phyloP scores from a whole-genome alignment of 2,113 vertebrate species.

The Toxostoma redivivum region DNA sequence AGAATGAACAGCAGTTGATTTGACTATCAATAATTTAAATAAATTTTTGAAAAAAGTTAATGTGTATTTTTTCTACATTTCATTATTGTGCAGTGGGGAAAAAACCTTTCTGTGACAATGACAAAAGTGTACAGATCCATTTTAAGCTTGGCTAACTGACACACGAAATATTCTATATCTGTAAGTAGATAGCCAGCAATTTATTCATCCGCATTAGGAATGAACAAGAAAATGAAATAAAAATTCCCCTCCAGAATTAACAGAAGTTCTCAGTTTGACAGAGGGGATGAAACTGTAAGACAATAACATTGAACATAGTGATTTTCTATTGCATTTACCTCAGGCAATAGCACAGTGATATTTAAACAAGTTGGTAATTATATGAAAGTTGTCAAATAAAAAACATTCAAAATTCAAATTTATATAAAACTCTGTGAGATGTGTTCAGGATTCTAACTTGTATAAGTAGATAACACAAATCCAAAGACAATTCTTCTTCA shows the following conservation, averaged over 20 bases:
- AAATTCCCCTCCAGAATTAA: slow-evolving; percentile 2
- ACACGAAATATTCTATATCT: background rate
- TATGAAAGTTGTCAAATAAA: slow-evolving; percentile 39
- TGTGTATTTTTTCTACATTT: background rate
- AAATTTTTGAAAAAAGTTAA: background rate
- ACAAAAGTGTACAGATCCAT: background rate
- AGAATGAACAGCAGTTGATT: background rate
- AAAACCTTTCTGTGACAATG: background rate
- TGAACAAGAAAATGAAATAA: slow-evolving; percentile 25
- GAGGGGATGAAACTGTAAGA: background rate
- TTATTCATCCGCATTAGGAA: slow-evolving; percentile 1
- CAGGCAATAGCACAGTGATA: slow-evolving; percentile 25
- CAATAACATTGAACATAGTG: background rate
- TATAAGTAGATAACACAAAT: background rate
- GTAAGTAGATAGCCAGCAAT: slow-evolving; percentile 1
- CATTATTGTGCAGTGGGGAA: background rate
- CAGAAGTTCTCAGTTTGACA: background rate
- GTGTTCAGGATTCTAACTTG: background rate
- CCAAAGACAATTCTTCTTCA: background rate
- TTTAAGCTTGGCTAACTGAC: background rate
- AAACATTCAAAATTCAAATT: slow-evolving; percentile 28
- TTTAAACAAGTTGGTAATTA: slow-evolving; percentile 48
- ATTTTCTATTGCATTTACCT: slow-evolving; percentile 52
- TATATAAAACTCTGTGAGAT: background rate
- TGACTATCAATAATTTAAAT: background rate